A percentile compares a stretch with the other conserved stretches of the same genome.
Evolutionary conservation across 2,113 vertebrate genomes (phyloP).

Genomic region (Ranitomeya imitator): DNA sequence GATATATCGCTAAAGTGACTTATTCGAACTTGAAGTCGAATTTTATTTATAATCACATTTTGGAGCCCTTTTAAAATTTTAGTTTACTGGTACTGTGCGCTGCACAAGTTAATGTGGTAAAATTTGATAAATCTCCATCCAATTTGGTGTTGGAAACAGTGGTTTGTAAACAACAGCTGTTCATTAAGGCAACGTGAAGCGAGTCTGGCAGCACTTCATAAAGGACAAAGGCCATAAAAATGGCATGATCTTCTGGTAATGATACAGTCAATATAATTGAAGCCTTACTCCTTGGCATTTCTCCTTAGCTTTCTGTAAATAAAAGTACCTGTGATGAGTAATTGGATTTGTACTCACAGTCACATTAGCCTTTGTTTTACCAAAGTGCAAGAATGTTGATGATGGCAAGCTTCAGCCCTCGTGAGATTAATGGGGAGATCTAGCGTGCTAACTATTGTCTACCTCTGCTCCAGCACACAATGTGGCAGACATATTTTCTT

Average conservation of each 20-base stretch:
- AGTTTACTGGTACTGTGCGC: not conserved
- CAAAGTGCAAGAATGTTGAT: not conserved
- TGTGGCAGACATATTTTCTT: slow-evolving; percentile 30
- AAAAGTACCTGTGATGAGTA: slow-evolving; percentile 26
- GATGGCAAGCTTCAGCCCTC: slow-evolving; percentile 11
- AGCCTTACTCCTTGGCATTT: not conserved
- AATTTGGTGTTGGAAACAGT: not conserved
- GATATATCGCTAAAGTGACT: too few relatives aligned
- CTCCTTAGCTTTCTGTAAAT: slow-evolving; percentile 5
- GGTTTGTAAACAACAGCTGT: slow-evolving; percentile 7
- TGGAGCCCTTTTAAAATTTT: not conserved
- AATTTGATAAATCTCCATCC: not conserved
- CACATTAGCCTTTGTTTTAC: slow-evolving; percentile 33
- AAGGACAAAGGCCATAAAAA: not conserved
- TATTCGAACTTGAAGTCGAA: not conserved
- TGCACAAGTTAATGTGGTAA: not conserved
- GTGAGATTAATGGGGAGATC: slow-evolving; percentile 25
- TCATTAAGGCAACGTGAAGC: slow-evolving; percentile 8
- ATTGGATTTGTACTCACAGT: not conserved
- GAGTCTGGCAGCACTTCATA: slow-evolving; percentile 25
- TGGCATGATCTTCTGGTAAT: slow-evolving; percentile 5
- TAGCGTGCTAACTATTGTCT: slow-evolving; percentile 21
- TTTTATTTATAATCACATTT: not conserved
- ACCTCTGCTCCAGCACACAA: slow-evolving; percentile 7
- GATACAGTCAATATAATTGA: slow-evolving; percentile 9